Conservation (phyloP, 2,797 vertebrate genomes). For the Anabas testudineus region DNA sequence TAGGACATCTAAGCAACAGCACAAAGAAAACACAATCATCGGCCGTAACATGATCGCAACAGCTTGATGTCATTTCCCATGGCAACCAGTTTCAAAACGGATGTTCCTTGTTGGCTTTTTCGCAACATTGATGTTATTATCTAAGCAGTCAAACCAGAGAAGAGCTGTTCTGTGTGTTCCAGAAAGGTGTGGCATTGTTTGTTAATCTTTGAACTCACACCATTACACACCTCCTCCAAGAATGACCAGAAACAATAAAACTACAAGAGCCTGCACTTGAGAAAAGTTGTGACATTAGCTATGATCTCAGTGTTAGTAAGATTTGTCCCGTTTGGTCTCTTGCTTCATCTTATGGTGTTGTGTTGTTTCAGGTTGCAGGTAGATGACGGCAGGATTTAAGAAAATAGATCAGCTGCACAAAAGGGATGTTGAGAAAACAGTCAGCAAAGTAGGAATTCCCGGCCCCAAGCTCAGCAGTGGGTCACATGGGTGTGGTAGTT, state of each 20-base stretch:
- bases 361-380: background rate
- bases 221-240: background rate
- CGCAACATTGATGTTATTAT: background rate
- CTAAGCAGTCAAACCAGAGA: constrained; percentile 9
- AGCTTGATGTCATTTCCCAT: background rate
- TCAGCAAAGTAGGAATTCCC: constrained; percentile 31
- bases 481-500: constrained; percentile 65
- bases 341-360: background rate
- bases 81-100: constrained; percentile 12
- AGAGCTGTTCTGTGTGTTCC: constrained; percentile 15
- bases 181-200: constrained; percentile 21
- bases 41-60: background rate
- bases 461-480: constrained; percentile 22
- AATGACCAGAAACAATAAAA: background rate
- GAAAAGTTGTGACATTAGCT: background rate
- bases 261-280: background rate
- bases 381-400: too few relatives aligned
- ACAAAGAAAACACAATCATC: background rate
- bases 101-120: background rate
- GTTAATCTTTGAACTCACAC: constrained; percentile 1
- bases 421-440: constrained; percentile 19
- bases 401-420: background rate
- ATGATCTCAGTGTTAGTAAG: background rate
- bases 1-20: background rate
- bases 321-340: background rate